These are phyloP conservation scores for Cnemophilus loriae DNA, from an alignment of 2,113 vertebrate species.

Conservation along the genomic window DNA sequence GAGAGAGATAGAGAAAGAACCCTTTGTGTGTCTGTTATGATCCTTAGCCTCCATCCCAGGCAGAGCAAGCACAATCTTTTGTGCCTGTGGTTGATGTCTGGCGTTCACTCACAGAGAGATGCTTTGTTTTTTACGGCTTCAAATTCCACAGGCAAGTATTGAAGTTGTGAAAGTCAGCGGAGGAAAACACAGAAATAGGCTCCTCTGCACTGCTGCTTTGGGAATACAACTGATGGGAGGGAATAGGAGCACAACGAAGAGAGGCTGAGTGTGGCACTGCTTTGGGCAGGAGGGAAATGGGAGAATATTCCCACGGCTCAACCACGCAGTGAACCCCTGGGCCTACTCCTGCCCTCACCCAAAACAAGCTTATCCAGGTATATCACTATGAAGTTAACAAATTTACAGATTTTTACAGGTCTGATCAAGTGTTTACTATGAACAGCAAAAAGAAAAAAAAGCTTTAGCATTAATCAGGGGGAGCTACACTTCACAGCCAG, in stretches of 20 bases:
- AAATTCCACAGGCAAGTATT: neutral
- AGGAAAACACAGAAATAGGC: neutral
- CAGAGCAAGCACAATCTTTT: neutral
- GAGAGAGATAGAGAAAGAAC: neutral
- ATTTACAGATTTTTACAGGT: neutral
- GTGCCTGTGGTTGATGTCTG: neutral
- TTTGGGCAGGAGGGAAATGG: neutral
- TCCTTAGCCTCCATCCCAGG: neutral
- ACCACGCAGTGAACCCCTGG: rapidly evolving
- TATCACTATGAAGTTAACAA: neutral
- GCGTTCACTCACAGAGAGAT: neutral
- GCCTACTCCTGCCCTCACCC: neutral
- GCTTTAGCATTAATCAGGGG: neutral
- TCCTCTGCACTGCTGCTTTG: neutral
- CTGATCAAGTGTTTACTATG: neutral
- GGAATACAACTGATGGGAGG: neutral
- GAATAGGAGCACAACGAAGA: neutral
- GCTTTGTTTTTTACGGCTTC: neutral
- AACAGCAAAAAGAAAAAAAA: neutral
- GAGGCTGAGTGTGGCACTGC: neutral
- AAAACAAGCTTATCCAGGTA: neutral
- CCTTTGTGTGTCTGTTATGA: neutral
- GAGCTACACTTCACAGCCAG: neutral
- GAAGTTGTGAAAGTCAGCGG: neutral
- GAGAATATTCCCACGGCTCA: neutral